Percentiles rank a stretch among this genome's conserved stretches.
Conservation (phyloP, 2,888 invertebrate genomes). For the Chrysotoxum bicinctum region DNA sequence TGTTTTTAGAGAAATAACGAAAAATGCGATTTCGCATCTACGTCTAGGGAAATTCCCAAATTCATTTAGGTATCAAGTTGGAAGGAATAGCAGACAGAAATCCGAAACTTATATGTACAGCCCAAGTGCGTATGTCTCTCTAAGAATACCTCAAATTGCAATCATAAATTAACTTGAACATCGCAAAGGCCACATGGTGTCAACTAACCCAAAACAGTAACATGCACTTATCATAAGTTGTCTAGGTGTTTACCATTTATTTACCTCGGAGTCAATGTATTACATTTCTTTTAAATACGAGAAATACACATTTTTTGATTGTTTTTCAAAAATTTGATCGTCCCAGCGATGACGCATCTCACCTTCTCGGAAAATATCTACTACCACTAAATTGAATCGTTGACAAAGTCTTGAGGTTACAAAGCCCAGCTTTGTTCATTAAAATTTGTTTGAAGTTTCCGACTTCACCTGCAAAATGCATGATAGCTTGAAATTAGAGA, state of each 20-base stretch:
- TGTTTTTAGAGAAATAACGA: too few species aligned
- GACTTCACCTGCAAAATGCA: constrained; percentile 7
- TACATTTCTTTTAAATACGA: not conserved
- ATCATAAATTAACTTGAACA: not conserved
- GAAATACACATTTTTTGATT: not conserved
- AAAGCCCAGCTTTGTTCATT: not conserved
- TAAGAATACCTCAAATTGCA: not conserved
- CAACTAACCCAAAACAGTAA: not conserved
- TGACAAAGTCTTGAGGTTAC: not conserved
- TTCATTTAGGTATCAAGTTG: too few species aligned
- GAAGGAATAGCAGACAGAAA: too few species aligned
- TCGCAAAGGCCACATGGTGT: not conserved
- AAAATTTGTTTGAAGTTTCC: constrained; percentile 16
- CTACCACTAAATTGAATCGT: not conserved
- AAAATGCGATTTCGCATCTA: too few species aligned
- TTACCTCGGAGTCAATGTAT: not conserved
- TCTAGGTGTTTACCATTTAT: too few species aligned
- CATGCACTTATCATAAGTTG: not conserved
- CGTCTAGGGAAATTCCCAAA: too few species aligned
- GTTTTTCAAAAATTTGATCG: not conserved
- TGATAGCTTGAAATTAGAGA: not conserved
- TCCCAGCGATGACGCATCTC: not conserved
- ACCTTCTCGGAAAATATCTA: not conserved
- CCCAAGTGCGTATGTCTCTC: too few species aligned
- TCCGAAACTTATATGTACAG: too few species aligned